Evolutionary conservation across 2,797 vertebrate species (phyloP), one percentile per base, ranked within the genome.

Genomic region (Sus cebifrons): DNA sequence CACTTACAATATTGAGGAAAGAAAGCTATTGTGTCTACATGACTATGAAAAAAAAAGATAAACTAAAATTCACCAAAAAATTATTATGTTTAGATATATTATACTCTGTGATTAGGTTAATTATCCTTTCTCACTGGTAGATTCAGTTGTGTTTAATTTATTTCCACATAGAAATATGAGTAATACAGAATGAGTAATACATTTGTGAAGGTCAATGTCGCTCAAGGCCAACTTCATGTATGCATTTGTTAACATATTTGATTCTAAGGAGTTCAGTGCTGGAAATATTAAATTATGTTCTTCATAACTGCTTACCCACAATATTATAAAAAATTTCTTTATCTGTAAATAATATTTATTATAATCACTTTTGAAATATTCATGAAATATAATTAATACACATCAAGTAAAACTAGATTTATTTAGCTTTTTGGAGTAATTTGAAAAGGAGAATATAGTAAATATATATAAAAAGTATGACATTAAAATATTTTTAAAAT

Each of bases 401-500:
- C 78, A 64, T 54, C 5, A 96, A 65, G 4, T 90, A 78, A 89
- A 94, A 82, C 12, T 86, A 85, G 18, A 11, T 15, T 88, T 94
- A 91, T 86, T 23, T 44, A 70, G 5, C 56, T 65, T 52, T 93
- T 78, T 67, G 27, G 49, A 73, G 10, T 78, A 88, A 71, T 78
- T 93, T 52, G 73, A 44, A 87, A 89, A 93, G 58, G 17, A 58
- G 44, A 29, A 25, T 9, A 82, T 32, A 78, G 23, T 49, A 90
- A 60, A 52, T 29, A 49, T 23, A 27, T 32, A 16, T 71, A 29
- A 68, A 36, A 87, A 32, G 12, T 18, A 2, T 40, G 68, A 52
- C 11, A 89, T 91, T 77, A 77, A 93, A 87, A 25, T 89, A 20
- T 86, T 85, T 93, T 23, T n/a, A 68, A 97, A 94, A 54, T n/a